Base-by-base conservation (phyloP, 2,113 vertebrate species). In the Sakesphorus luctuosus region DNA sequence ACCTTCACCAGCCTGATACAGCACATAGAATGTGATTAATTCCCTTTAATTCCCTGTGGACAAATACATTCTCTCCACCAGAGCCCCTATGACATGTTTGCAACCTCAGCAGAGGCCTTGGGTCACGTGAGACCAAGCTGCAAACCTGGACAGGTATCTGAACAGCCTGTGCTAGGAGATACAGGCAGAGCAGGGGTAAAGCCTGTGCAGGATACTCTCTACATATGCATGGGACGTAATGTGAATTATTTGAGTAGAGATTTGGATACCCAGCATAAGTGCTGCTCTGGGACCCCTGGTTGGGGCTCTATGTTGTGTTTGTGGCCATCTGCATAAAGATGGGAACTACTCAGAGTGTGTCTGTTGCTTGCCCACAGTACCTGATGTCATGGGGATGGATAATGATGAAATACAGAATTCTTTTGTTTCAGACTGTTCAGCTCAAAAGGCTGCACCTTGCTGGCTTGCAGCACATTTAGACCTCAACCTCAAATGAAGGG, bases 1-100 rank as follows among this genome's bases (percentile, higher is more conserved):
- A 93, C 93, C 94, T 94, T 95, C 4, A 0, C 68, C 12, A 52
- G 76, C 78, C 82, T 52, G 75, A 55, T 87, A 31, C 68, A 75
- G 76, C 53, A 62, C 80, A 35, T 53, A 43, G 50, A 66, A 84
- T 75, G 83, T 89, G 80, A 96, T 84, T 93, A 96, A 96, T 95
- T 94, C 67, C 43, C 47, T 87, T 85, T 2, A 3, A 26, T 91
- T 96, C 94, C 87, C 93, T 85, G 35, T 38, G 82, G 96, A 77
- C 62, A 94, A 91, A 88, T 85, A 50, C 3, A 96, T 94, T 85
- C 71, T 61, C 40, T 87, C 36, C 36, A 76, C 19, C 67, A 53
- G 72, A 90, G 85, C 21, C 83, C 67, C 67, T 9, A 0, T 55
- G 91, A 80, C 91, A 95, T 49, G 40, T 80, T 62, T 95, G 87